phyloP scores from a whole-genome alignment of 2,797 vertebrate species.

The Gymnothorax reevesii region DNA sequence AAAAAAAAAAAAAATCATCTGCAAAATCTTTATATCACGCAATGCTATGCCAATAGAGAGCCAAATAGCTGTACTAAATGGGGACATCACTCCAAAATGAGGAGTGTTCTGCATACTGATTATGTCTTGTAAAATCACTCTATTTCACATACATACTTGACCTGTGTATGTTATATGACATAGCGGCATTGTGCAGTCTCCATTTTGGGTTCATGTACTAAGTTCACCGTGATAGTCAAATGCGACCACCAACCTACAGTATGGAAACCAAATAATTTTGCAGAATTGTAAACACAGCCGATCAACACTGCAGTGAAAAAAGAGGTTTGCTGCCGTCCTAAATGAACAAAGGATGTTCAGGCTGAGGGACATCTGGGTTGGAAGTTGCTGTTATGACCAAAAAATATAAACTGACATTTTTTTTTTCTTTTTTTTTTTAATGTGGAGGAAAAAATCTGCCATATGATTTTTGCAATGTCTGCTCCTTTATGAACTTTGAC shows the following conservation, averaged over 20 bases:
- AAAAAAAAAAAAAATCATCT: background rate
- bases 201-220: background rate
- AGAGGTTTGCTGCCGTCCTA: background rate
- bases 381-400: background rate
- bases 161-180: too few species aligned
- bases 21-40: background rate
- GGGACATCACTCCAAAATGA: background rate
- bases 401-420: background rate
- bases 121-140: background rate
- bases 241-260: background rate
- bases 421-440: background rate
- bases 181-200: background rate
- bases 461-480: background rate
- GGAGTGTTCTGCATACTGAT: background rate
- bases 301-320: background rate
- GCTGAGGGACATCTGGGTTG: background rate
- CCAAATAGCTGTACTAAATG: background rate
- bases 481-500: conserved; percentile 1
- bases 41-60: background rate
- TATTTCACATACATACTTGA: background rate
- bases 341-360: background rate
- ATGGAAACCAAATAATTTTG: background rate
- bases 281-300: background rate
- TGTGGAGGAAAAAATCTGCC: background rate
- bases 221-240: background rate